These are phyloP conservation scores for Oxycera nigricornis DNA, from an alignment of 2,888 invertebrate genomes.

Conservation along the genomic window DNA sequence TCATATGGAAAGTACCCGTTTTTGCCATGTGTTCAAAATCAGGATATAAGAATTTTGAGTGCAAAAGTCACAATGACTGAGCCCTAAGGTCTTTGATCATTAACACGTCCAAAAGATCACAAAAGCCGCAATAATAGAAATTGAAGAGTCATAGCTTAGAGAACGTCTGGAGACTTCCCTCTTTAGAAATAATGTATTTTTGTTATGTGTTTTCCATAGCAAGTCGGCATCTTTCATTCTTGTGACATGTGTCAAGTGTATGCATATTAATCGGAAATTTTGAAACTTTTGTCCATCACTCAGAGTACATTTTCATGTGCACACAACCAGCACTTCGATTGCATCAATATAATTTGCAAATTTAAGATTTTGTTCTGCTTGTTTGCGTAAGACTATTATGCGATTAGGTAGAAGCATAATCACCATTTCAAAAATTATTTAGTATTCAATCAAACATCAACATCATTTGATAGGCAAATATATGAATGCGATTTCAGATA, in stretches of 20 bases:
- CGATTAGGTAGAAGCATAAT: no score
- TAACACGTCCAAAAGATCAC: slow-evolving; percentile 10
- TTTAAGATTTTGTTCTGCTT: no score
- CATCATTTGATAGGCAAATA: no score
- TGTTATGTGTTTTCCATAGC: no score
- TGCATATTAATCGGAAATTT: slow-evolving; percentile 5
- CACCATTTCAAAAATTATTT: no score
- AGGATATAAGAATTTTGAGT: neutral
- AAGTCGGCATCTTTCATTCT: slow-evolving; percentile 21
- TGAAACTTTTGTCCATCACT: neutral
- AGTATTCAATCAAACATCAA: no score
- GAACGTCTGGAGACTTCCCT: slow-evolving; percentile 11
- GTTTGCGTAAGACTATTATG: no score
- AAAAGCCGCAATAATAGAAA: slow-evolving; percentile 18
- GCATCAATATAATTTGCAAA: no score
- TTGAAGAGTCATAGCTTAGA: neutral
- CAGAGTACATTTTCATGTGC: neutral
- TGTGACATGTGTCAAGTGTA: slow-evolving; percentile 35
- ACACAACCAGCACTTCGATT: neutral
- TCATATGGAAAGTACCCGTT: neutral
- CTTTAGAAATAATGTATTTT: neutral
- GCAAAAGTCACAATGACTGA: neutral
- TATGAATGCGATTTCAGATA: no score
- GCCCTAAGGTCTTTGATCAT: neutral
- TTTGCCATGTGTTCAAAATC: slow-evolving; percentile 22